These are phyloP conservation scores for Papilio machaon DNA, from an alignment of 1,140 invertebrate genomes.

Conservation along the genomic window DNA sequence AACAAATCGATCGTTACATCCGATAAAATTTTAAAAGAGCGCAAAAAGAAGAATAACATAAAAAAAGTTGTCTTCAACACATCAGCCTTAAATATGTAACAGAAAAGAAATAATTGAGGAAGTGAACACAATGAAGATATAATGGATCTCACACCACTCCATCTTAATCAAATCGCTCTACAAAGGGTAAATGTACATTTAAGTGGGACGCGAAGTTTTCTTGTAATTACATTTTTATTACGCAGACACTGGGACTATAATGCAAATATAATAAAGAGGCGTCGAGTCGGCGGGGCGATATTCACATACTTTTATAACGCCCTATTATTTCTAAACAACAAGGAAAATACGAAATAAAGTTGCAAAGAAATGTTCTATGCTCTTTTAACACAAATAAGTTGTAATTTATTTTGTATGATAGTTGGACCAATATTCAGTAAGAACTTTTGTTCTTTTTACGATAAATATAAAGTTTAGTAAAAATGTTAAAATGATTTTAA, in stretches of 20 bases:
- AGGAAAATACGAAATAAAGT: background rate
- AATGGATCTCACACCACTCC: conserved; percentile 76
- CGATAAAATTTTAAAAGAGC: too few relatives aligned
- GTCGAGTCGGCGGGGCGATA: conserved; percentile 28
- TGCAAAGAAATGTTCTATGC: background rate
- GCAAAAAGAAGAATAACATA: too few relatives aligned
- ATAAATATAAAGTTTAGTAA: too few relatives aligned
- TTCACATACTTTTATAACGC: conserved; percentile 49
- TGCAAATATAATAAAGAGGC: conserved; percentile 71
- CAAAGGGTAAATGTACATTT: conserved; percentile 81
- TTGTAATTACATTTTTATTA: conserved; percentile 80
- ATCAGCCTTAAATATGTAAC: conserved; percentile 50
- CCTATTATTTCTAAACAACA: background rate
- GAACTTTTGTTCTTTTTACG: background rate
- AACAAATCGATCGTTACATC: too few relatives aligned
- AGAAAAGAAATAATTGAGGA: conserved; percentile 64
- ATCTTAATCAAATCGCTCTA: conserved; percentile 69
- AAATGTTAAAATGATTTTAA: too few relatives aligned
- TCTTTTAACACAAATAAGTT: background rate
- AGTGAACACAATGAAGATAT: conserved; percentile 73
- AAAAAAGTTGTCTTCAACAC: background rate
- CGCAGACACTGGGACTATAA: conserved; percentile 63
- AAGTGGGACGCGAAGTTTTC: conserved; percentile 68
- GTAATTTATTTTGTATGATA: background rate
- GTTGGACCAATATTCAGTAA: background rate